These are phyloP conservation scores for Drosophila micromelanica DNA, from an alignment of 1,140 invertebrate species.

Conservation along the genomic window DNA sequence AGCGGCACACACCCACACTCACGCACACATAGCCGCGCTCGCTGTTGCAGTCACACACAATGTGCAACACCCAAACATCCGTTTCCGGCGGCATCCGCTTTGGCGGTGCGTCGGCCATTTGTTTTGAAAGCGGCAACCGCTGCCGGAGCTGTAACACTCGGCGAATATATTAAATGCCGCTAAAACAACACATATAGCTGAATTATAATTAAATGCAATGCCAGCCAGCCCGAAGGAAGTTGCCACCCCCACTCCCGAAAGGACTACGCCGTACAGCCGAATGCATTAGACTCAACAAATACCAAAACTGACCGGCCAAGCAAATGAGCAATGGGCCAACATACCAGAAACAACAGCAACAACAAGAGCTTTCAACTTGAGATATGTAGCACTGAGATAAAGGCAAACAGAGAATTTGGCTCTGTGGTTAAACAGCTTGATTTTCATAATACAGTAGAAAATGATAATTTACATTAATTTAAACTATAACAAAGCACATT, in stretches of 20 bases:
- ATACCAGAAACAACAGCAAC: conserved; percentile 5
- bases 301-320: conserved; percentile 17
- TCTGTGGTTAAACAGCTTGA: neutral
- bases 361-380: neutral
- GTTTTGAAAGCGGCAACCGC: conserved; percentile 62
- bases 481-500: neutral
- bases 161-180: conserved; percentile 79
- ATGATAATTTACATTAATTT: neutral
- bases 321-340: conserved; percentile 40
- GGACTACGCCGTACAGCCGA: neutral
- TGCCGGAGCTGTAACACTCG: conserved; percentile 54
- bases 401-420: neutral
- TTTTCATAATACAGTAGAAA: neutral
- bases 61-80: conserved; percentile 82
- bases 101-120: conserved; percentile 63
- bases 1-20: conserved; percentile 36
- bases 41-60: conserved; percentile 53
- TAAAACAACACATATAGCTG: conserved; percentile 54
- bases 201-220: conserved; percentile 78
- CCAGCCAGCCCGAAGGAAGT: conserved; percentile 20
- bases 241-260: neutral
- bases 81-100: conserved; percentile 75
- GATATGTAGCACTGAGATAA: conserved; percentile 17
- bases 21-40: neutral
- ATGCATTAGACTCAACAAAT: conserved; percentile 21